These are phyloP conservation scores for Iphiclides podalirius DNA, from an alignment of 2,888 invertebrate species.

Conservation along the genomic window DNA sequence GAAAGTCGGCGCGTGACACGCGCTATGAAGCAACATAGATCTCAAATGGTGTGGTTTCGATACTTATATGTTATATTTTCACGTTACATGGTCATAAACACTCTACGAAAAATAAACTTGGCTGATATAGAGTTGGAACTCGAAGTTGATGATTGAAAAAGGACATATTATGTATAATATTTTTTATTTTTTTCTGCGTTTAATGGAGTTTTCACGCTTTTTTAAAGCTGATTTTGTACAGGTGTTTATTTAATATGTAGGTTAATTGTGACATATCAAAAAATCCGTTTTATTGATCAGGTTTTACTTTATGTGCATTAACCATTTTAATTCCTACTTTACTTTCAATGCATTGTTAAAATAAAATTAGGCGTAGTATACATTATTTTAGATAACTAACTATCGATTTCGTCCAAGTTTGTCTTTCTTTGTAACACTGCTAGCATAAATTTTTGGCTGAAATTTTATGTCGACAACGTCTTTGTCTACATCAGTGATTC, in stretches of 20 bases:
- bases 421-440: too few species aligned
- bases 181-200: too few species aligned
- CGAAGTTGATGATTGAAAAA: slow-evolving; percentile 80
- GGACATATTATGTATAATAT: not conserved
- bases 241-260: not conserved
- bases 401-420: too few species aligned
- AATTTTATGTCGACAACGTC: too few species aligned
- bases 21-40: slow-evolving; percentile 92
- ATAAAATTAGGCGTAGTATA: too few species aligned
- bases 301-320: not conserved
- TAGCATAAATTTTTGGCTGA: too few species aligned
- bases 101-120: slow-evolving; percentile 86
- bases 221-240: not conserved
- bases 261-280: slow-evolving; percentile 11
- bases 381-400: too few species aligned
- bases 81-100: slow-evolving; percentile 94
- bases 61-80: slow-evolving; percentile 93
- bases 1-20: slow-evolving; percentile 81
- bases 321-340: not conserved
- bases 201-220: not conserved
- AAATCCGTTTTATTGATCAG: not conserved
- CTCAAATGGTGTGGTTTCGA: slow-evolving; percentile 98
- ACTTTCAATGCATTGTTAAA: not conserved
- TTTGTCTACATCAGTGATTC: too few species aligned
- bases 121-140: slow-evolving; percentile 89